These are phyloP conservation scores for Hyles lineata DNA, from an alignment of 2,888 invertebrate species.

Conservation along the genomic window DNA sequence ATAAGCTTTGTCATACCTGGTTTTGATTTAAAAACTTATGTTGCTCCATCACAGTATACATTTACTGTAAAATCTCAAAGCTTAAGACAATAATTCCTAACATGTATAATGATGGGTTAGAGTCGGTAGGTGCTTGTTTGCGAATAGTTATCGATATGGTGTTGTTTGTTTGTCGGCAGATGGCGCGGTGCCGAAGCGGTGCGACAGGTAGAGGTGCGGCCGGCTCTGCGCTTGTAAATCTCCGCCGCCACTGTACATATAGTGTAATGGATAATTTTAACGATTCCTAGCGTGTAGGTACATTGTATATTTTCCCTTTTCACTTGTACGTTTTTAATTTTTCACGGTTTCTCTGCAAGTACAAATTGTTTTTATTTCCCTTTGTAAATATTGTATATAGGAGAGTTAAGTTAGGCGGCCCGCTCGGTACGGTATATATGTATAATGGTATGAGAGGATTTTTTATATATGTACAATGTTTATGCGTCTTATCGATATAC, in stretches of 20 bases:
- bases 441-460: conserved; percentile 71
- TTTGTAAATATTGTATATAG: conserved; percentile 85
- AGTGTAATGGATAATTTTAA: conserved; percentile 41
- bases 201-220: conserved; percentile 68
- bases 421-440: conserved; percentile 68
- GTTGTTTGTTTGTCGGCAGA: conserved; percentile 61
- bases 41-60: no score
- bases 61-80: no score
- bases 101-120: no score
- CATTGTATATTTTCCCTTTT: conserved; percentile 75
- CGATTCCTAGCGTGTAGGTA: conserved; percentile 20
- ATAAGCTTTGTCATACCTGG: no score
- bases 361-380: conserved; percentile 85
- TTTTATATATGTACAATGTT: conserved; percentile 77
- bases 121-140: no score
- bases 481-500: conserved; percentile 79
- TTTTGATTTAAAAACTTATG: no score
- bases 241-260: conserved; percentile 52
- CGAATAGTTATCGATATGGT: conserved; percentile 22
- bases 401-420: conserved; percentile 70
- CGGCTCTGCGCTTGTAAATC: conserved; percentile 65
- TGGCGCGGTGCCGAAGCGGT: conserved; percentile 59
- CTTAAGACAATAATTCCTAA: no score
- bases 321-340: conserved; percentile 65
- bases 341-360: conserved; percentile 83